Base-by-base conservation (phyloP, 2,888 invertebrate species). In the Elysia crispata region DNA sequence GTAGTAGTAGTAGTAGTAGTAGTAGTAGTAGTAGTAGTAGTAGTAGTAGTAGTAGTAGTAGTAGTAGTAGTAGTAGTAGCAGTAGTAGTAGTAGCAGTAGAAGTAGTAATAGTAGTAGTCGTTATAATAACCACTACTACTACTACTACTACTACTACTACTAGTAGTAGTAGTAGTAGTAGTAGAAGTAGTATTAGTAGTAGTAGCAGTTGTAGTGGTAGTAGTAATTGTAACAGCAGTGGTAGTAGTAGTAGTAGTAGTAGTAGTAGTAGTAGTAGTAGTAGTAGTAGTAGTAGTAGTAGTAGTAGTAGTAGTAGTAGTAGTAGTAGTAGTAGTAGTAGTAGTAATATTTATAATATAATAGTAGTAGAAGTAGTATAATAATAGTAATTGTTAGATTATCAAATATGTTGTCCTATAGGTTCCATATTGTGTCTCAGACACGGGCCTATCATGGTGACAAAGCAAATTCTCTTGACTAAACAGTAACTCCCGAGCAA, bases 241-340 rank as follows among this genome's bases (percentile, higher is more conserved):
- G 15, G 60, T 60, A 60, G 60, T 60, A 60, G 60, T 60, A 60
- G 60, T 60, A 60, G 60, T 60, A 60, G 60, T 60, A 60, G 60
- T 60, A 60, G 60, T 60, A 60, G 60, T 60, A 60, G 60, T 60
- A 60, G 60, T 60, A 60, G 5, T 8, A 8, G 60, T 60, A 8
- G 60, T 60, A 8, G 60, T 13, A 8, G 60, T 60, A 8, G 60
- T 60, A 8, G 60, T 60, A 60, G 60, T 60, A 60, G 60, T 60
- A 60, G 60, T 60, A 60, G 60, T 60, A 60, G 60, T 60, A 60
- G 60, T 60, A 60, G 60, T 60, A 60, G 60, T 60, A 60, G 60
- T 60, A 76, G 60, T 60, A 60, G 60, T 60, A 60, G 60, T 60
- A 60, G 60, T 60, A 60, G 60, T 60, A 41, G 41, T 41, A 41